A percentile compares a stretch with the other conserved stretches of the same genome.
Evolutionary conservation across 2,113 vertebrate genomes (phyloP).

Genomic region (Oxyruncus cristatus): DNA sequence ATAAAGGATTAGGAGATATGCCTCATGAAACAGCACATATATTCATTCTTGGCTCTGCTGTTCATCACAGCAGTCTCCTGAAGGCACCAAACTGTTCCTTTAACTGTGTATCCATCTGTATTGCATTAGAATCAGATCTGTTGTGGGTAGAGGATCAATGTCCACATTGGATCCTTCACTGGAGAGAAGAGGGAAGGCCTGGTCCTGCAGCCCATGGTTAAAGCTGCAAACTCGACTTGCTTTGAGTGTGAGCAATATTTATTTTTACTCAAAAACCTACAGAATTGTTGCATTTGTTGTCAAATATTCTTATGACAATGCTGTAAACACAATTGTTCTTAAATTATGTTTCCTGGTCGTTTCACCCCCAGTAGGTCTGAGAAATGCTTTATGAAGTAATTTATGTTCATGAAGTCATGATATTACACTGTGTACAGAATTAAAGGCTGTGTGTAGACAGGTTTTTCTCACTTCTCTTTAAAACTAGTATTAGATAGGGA

Average conservation of each 20-base stretch:
- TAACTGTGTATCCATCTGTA: neutral
- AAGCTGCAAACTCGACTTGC: neutral
- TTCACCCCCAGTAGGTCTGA: neutral
- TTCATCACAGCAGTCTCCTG: neutral
- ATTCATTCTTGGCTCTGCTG: neutral
- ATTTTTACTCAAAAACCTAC: neutral
- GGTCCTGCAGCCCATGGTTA: neutral
- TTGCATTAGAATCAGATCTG: neutral
- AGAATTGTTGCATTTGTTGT: neutral
- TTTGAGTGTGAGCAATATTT: neutral
- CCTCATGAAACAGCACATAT: neutral
- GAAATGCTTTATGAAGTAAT: neutral
- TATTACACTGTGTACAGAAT: neutral
- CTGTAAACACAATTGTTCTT: neutral
- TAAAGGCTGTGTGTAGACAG: neutral
- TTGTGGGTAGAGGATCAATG: neutral
- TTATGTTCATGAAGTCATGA: neutral
- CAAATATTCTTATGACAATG: neutral
- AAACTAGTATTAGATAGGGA: neutral
- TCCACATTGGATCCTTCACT: neutral
- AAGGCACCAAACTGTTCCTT: constrained; percentile 8
- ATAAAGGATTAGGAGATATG: neutral
- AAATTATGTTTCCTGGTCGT: neutral
- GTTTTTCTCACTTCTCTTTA: neutral
- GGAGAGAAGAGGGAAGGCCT: neutral